Evolutionary conservation across 2,113 vertebrate species (phyloP), one percentile per base, ranked within the genome.

Genomic region (Hirundichthys speculiger): DNA sequence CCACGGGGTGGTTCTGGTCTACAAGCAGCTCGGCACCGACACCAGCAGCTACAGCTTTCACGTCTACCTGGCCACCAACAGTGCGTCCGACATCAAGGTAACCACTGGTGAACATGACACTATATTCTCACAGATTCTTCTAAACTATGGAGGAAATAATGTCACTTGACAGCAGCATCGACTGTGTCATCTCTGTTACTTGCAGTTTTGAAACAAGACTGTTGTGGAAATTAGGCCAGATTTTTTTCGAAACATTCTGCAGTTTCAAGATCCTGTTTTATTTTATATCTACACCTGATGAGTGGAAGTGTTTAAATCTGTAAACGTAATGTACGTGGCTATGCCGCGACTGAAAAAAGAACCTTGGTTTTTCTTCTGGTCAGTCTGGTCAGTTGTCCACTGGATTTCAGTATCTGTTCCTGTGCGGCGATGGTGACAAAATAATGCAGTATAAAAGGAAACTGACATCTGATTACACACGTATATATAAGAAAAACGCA

Each of bases 61-160:
- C 2, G 82, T 95, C 53, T 96, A 95, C n/a, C 63, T 96, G 67
- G 94, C 94, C 42, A 90, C 93, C 18, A 97, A 96, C 86, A 96
- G 94, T 0, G 67, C 91, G 16, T 96, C 94, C 4, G 91, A 95
- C 77, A 94, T 96, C 71, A 95, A 93, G 88, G 95, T 94, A 30
- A 30, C 71, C 1, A 13, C 2, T 12, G 3, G 54, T n/a, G 7
- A 45, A 43, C 16, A 5, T 2, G 14, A n/a, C n/a, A n/a, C n/a
- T n/a, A n/a, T n/a, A n/a, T 3, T 38, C 13, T 62, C 12, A 27
- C 3, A 38, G 22, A 27, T 7, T 13, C 6, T 9, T 4, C 43
- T 21, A 4, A 16, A 20, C 16, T 11, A 15, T 11, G 13, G 2
- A 22, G 24, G 27, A 15, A 5, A 6, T 3, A 21, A 49, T 2